A percentile compares a stretch with the other conserved stretches of the same genome.
phyloP scores from a whole-genome alignment of 1,140 invertebrate genomes.

The Lucilia sericata region DNA sequence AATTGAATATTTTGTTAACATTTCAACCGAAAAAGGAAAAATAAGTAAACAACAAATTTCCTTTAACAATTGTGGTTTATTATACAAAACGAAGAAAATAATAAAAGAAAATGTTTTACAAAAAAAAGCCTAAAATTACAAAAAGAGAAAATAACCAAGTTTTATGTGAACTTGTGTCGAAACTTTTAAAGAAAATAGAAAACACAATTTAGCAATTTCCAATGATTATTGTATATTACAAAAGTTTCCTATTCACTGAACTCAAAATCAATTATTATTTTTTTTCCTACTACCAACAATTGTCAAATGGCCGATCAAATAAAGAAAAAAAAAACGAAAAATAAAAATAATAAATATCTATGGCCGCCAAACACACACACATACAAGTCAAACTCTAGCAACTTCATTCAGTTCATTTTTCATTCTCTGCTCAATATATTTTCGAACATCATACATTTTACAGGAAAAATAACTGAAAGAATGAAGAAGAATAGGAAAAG shows the following conservation, averaged over 20 bases:
- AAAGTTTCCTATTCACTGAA: neutral
- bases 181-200: constrained; percentile 1
- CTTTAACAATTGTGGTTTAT: neutral
- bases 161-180: neutral
- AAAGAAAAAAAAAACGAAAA: neutral
- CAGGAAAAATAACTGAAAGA: too few relatives aligned
- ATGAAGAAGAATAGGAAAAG: too few relatives aligned
- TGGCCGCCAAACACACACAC: too few relatives aligned
- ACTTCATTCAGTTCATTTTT: too few relatives aligned
- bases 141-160: neutral
- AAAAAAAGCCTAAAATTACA: neutral
- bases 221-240: constrained; percentile 3
- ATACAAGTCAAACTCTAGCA: too few relatives aligned
- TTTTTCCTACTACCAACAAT: neutral
- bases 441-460: too few relatives aligned
- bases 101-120: neutral
- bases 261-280: constrained; percentile 2
- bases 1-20: too few relatives aligned
- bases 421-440: too few relatives aligned
- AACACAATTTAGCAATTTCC: neutral
- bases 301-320: constrained; percentile 5
- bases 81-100: neutral
- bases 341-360: neutral
- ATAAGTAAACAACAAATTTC: neutral
- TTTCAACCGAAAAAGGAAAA: too few relatives aligned